Evolutionary conservation across 2,888 invertebrate species (phyloP).

Genomic region (Selenia dentaria): DNA sequence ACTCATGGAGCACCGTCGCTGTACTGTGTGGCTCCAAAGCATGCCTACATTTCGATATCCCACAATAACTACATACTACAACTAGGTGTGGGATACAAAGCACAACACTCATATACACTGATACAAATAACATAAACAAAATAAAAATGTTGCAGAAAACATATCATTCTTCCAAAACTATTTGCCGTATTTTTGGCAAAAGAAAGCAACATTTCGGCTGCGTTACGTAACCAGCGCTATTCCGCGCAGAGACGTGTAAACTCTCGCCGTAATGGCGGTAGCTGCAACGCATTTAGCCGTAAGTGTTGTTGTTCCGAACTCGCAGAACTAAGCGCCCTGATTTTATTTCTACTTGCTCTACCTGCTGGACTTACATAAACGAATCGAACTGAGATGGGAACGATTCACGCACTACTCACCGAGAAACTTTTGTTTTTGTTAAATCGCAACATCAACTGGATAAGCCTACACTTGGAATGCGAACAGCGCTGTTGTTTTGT

Average conservation of each 20-base stretch:
- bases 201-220: slow-evolving; percentile 6
- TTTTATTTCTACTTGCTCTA: slow-evolving; percentile 6
- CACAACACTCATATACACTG: too few species aligned
- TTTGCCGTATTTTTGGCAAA: slow-evolving; percentile 4
- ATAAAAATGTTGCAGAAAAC: neutral
- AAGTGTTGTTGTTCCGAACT: slow-evolving; percentile 22
- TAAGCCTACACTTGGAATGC: neutral
- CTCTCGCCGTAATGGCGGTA: slow-evolving; percentile 16
- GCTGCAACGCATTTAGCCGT: slow-evolving; percentile 22
- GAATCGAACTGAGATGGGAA: neutral
- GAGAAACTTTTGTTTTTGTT: slow-evolving; percentile 5
- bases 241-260: slow-evolving; percentile 13
- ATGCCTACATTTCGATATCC: too few species aligned
- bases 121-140: too few species aligned
- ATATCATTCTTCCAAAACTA: neutral
- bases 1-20: too few species aligned
- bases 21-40: too few species aligned
- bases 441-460: slow-evolving; percentile 2
- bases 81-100: too few species aligned
- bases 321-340: slow-evolving; percentile 7
- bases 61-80: too few species aligned
- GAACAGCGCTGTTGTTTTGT: too few species aligned
- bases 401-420: neutral
- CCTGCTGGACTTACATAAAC: slow-evolving; percentile 7
- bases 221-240: slow-evolving; percentile 1